Conservation (phyloP, 2,888 invertebrate genomes). For the Nephrotoma flavescens region DNA sequence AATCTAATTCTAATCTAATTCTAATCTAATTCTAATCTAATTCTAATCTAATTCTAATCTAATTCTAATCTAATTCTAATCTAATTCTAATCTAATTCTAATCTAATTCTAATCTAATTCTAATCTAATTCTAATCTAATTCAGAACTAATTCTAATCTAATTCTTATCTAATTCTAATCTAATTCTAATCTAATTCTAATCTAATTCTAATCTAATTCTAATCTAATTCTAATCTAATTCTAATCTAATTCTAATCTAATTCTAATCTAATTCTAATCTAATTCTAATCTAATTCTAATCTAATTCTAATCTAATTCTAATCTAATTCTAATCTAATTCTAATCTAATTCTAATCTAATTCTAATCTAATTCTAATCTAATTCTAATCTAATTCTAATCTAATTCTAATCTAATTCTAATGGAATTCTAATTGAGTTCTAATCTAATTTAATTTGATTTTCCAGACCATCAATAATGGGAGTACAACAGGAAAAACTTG, state of each 20-base stretch:
- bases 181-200: not conserved
- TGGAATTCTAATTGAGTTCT: not conserved
- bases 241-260: not conserved
- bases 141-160: not conserved
- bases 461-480: constrained; percentile 66
- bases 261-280: too few relatives aligned
- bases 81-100: not conserved
- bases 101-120: not conserved
- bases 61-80: not conserved
- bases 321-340: too few relatives aligned
- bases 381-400: not conserved
- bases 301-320: too few relatives aligned
- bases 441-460: not conserved
- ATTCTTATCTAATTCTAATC: not conserved
- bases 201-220: not conserved
- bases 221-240: not conserved
- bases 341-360: not conserved
- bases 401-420: not conserved
- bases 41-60: not conserved
- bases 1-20: too few relatives aligned
- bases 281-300: too few relatives aligned
- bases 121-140: not conserved
- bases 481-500: constrained; percentile 61
- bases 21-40: too few relatives aligned
- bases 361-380: not conserved